These are phyloP conservation scores for Chaitophorus viminalis DNA, from an alignment of 2,888 invertebrate genomes.

Conservation along the genomic window DNA sequence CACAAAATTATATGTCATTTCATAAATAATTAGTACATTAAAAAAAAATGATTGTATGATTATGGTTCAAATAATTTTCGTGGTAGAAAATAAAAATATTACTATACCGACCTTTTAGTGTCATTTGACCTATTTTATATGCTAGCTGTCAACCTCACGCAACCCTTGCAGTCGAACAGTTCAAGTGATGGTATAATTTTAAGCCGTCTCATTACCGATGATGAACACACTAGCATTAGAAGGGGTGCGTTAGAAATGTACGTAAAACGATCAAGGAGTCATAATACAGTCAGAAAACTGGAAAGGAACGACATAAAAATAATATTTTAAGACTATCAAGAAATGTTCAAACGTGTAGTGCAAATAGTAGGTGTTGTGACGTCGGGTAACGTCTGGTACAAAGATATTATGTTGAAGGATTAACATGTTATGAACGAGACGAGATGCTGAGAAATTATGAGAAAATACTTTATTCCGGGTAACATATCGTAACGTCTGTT, in stretches of 20 bases:
- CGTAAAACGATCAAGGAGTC: background rate
- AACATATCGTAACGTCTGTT: background rate
- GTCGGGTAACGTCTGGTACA: background rate
- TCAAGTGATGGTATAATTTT: background rate
- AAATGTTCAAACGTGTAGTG: background rate
- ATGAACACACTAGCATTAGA: no score
- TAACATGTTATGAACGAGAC: background rate
- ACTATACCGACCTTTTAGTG: background rate
- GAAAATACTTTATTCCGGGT: background rate
- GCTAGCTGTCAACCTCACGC: background rate
- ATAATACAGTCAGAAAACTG: background rate
- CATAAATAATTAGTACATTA: background rate
- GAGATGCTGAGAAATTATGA: background rate
- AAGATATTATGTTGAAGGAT: background rate
- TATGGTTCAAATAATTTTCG: background rate
- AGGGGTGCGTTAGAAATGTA: background rate
- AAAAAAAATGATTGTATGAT: background rate
- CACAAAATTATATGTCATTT: background rate
- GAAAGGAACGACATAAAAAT: background rate
- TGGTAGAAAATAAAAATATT: background rate
- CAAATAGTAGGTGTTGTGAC: background rate
- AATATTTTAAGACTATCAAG: background rate
- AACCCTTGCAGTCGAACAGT: slow-evolving; percentile 1
- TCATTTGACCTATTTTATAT: slow-evolving; percentile 2
- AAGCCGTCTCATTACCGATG: no score